Evolutionary conservation across 2,888 invertebrate species (phyloP).

Genomic region (Branchellion lobata): DNA sequence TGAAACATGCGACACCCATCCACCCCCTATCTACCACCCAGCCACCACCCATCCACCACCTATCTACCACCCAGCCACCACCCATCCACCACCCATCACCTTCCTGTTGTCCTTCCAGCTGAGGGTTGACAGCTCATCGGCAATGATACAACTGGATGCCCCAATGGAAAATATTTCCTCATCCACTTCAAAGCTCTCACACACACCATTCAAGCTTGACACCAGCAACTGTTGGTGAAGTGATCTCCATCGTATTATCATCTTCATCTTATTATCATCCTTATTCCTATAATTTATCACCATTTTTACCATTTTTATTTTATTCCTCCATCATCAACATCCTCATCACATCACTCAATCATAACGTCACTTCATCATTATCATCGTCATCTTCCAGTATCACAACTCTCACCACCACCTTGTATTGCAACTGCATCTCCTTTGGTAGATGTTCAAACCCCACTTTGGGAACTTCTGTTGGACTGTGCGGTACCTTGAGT

Average conservation of each 20-base stretch:
- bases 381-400: not conserved
- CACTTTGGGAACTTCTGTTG: constrained; percentile 27
- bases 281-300: too few relatives aligned
- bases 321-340: not conserved
- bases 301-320: too few relatives aligned
- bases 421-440: constrained; percentile 54
- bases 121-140: constrained; percentile 68
- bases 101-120: constrained; percentile 66
- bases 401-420: constrained; percentile 50
- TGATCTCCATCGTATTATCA: too few relatives aligned
- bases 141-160: constrained; percentile 68
- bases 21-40: too few relatives aligned
- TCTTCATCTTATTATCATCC: too few relatives aligned
- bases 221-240: constrained; percentile 57
- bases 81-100: too few relatives aligned
- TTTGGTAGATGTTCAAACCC: constrained; percentile 53
- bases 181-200: constrained; percentile 68
- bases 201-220: constrained; percentile 63
- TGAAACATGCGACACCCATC: too few relatives aligned
- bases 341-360: too few relatives aligned
- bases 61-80: too few relatives aligned
- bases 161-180: constrained; percentile 72
- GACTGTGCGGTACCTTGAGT: not conserved
- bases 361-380: too few relatives aligned
- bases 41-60: too few relatives aligned